Conservation (phyloP, 2,797 vertebrate genomes). For the Geotria australis region DNA sequence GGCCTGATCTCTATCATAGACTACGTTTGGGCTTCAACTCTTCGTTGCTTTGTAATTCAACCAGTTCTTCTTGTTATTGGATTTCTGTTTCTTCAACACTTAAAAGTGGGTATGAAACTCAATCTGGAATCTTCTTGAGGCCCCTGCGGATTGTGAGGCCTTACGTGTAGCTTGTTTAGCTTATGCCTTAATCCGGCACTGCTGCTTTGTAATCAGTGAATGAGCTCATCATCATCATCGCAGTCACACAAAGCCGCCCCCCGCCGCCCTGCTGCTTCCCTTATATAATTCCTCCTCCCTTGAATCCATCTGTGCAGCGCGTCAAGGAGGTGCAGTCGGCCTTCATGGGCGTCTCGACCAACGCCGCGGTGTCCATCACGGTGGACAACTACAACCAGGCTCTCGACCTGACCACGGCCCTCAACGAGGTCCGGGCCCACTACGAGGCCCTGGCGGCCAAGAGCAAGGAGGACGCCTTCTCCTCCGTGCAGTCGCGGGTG, state of each 20-base stretch:
- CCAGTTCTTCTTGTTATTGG: too few relatives aligned
- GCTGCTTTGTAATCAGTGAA: too few relatives aligned
- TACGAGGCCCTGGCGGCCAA: constrained; percentile 10
- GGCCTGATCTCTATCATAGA: too few relatives aligned
- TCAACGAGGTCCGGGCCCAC: constrained; percentile 10
- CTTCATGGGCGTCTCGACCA: constrained; percentile 8
- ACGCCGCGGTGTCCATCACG: constrained; percentile 14
- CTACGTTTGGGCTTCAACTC: too few relatives aligned
- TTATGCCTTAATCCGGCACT: too few relatives aligned
- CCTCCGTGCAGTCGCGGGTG: constrained; percentile 12
- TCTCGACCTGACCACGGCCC: constrained; percentile 10
- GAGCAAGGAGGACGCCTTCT: constrained; percentile 13
- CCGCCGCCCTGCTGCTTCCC: neutral
- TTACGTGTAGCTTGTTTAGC: too few relatives aligned
- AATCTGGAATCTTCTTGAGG: too few relatives aligned
- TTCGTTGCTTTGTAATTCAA: too few relatives aligned
- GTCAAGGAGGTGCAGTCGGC: constrained; percentile 15
- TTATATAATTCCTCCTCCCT: neutral
- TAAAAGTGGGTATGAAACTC: too few relatives aligned
- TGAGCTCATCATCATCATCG: too few relatives aligned
- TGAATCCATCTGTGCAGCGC: constrained; percentile 6
- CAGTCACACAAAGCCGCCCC: neutral
- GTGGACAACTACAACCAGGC: constrained; percentile 13
- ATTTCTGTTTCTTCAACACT: too few relatives aligned
- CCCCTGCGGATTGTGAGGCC: too few relatives aligned